These are phyloP conservation scores for Pyxicephalus adspersus DNA, from an alignment of 2,113 vertebrate genomes.

Conservation along the genomic window DNA sequence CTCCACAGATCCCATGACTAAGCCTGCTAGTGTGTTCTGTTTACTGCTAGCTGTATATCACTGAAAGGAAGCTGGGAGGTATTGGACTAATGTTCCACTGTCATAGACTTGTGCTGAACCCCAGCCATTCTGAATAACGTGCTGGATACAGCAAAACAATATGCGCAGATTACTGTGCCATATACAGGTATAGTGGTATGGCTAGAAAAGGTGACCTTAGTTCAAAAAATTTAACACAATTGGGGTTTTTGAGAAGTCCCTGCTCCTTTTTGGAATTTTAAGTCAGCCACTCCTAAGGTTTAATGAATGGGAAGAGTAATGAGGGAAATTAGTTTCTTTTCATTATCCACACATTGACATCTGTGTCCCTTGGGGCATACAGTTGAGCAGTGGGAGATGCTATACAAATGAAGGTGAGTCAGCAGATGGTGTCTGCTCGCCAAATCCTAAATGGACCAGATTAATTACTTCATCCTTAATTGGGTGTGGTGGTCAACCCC, in stretches of 20 bases:
- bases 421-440: conserved; percentile 4
- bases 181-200: too few relatives aligned
- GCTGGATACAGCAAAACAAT: not conserved
- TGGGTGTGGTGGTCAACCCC: too few relatives aligned
- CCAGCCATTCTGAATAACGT: not conserved
- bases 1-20: not conserved
- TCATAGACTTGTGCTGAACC: not conserved
- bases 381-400: not conserved
- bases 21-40: conserved; percentile 36
- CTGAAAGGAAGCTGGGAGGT: not conserved
- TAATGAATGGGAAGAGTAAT: not conserved
- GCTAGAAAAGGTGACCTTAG: too few relatives aligned
- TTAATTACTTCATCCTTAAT: not conserved
- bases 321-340: not conserved
- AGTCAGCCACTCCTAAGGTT: not conserved
- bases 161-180: too few relatives aligned
- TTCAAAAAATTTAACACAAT: too few relatives aligned
- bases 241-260: too few relatives aligned
- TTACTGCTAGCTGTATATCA: conserved; percentile 4
- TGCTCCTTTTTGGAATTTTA: too few relatives aligned
- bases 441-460: not conserved
- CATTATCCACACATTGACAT: not conserved
- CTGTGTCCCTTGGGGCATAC: conserved; percentile 14
- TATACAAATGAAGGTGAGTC: not conserved
- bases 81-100: not conserved